Conservation (phyloP, 2,888 invertebrate genomes). For the Halocaridina rubra region DNA sequence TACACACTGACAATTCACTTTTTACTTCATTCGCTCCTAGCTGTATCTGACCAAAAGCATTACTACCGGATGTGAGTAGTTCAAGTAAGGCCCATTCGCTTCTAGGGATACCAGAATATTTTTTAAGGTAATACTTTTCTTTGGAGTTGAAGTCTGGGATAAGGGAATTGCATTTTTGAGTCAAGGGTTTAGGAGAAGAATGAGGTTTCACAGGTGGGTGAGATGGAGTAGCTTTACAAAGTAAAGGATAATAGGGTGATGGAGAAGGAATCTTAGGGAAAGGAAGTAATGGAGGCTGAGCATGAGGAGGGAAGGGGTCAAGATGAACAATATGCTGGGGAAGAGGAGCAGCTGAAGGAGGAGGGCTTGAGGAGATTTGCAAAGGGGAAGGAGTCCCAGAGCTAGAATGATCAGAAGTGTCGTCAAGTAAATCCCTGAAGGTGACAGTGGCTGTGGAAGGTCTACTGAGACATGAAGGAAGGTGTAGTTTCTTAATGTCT, state of each 20-base stretch:
- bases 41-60: neutral
- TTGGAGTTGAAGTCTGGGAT: too few species aligned
- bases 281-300: neutral
- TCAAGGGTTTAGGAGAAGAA: neutral
- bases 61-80: neutral
- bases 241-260: neutral
- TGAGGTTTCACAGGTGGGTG: neutral
- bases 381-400: neutral
- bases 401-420: neutral
- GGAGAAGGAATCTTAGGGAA: neutral
- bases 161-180: too few species aligned
- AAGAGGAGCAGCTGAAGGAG: neutral
- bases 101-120: neutral
- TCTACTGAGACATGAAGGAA: too few species aligned
- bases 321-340: neutral
- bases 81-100: constrained; percentile 1
- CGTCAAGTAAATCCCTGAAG: constrained; percentile 22
- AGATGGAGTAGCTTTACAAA: neutral
- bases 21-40: neutral
- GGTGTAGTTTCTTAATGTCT: too few species aligned
- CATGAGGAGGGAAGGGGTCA: neutral
- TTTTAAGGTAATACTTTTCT: neutral
- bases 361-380: neutral
- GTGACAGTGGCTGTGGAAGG: neutral
- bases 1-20: neutral